Evolutionary conservation across 2,797 vertebrate genomes (phyloP).

Genomic region (Crax fasciolata): DNA sequence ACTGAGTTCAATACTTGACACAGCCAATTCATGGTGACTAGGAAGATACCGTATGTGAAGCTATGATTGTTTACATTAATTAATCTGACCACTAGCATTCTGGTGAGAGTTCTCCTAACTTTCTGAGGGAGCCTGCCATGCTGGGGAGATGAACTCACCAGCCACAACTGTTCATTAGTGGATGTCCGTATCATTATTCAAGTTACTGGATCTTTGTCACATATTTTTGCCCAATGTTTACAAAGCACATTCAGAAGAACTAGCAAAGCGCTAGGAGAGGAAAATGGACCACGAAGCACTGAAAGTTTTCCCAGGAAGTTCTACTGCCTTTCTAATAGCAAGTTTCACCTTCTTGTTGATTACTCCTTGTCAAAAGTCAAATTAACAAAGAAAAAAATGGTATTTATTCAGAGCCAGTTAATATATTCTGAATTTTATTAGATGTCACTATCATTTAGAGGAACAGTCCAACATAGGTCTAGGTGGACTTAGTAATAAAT

Average conservation of each 20-base stretch:
- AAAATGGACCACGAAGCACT: background rate
- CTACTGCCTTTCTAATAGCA: background rate
- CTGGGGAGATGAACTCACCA: background rate
- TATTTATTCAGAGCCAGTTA: background rate
- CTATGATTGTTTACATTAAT: background rate
- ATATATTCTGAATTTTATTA: background rate
- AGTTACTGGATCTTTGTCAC: background rate
- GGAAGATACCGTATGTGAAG: background rate
- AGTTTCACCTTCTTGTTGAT: background rate
- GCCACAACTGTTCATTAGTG: background rate
- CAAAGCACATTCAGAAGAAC: background rate
- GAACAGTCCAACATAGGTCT: background rate
- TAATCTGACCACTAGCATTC: background rate
- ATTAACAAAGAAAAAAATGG: background rate
- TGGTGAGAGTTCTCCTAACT: background rate
- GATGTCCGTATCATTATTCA: background rate
- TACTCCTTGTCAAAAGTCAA: background rate
- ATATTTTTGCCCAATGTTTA: background rate
- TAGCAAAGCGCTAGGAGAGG: background rate
- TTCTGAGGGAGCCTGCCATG: background rate
- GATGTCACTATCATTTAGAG: background rate
- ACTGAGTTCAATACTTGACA: background rate
- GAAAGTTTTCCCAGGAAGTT: background rate
- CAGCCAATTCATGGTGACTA: background rate
- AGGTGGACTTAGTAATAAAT: slow-evolving; percentile 29